Evolutionary conservation across 1,140 invertebrate species (phyloP).

Genomic region (Danaus plexippus): DNA sequence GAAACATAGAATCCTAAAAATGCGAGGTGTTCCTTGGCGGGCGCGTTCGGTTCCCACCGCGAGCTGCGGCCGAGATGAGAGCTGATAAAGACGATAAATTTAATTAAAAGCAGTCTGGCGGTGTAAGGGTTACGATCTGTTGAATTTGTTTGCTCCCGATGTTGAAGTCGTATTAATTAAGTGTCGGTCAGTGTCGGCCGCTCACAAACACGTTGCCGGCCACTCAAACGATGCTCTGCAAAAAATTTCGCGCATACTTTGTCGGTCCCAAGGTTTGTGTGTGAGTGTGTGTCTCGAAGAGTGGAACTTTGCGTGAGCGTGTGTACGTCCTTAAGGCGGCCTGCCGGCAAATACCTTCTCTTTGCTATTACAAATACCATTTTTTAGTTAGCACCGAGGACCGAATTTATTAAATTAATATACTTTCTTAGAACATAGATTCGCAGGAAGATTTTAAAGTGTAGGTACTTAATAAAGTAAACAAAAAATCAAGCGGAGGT

Average conservation of each 20-base stretch:
- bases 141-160: constrained; percentile 43
- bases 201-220: constrained; percentile 19
- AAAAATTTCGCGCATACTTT: constrained; percentile 27
- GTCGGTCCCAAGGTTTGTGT: constrained; percentile 12
- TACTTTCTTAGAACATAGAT: no score
- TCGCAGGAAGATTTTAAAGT: no score
- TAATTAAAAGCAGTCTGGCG: constrained; percentile 52
- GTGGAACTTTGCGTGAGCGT: neutral
- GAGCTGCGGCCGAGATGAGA: constrained; percentile 37
- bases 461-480: no score
- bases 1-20: constrained; percentile 45
- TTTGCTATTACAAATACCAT: constrained; percentile 1
- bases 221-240: constrained; percentile 13
- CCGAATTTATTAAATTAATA: no score
- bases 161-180: constrained; percentile 27
- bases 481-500: no score
- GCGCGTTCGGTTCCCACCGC: constrained; percentile 48
- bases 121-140: constrained; percentile 27
- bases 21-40: constrained; percentile 37
- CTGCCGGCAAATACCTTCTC: constrained; percentile 9
- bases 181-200: constrained; percentile 23
- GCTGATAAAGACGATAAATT: constrained; percentile 62
- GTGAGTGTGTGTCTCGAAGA: no score
- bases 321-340: neutral
- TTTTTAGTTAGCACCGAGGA: neutral